A percentile compares a stretch with the other conserved stretches of the same genome.
Evolutionary conservation across 1,140 invertebrate species (phyloP).

Genomic region (Pseudomyrmex sp.): DNA sequence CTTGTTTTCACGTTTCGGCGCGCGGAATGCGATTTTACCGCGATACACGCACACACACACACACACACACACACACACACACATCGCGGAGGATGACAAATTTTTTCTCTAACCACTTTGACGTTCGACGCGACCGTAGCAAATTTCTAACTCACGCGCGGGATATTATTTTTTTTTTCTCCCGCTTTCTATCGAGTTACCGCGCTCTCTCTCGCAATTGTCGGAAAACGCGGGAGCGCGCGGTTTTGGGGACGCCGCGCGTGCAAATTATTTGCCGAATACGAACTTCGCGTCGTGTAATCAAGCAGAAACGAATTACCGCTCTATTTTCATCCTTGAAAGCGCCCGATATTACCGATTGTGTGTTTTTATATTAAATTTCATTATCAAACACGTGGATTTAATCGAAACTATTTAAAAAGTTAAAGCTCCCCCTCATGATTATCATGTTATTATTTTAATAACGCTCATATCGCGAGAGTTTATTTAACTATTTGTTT

Average conservation of each 20-base stretch:
- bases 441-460: constrained; percentile 12
- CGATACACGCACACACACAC: background rate
- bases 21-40: constrained; percentile 38
- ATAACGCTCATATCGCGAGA: constrained; percentile 2
- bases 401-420: background rate
- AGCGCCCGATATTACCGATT: constrained; percentile 43
- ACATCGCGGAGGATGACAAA: constrained; percentile 24
- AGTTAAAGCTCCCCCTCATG: background rate
- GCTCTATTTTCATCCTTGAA: constrained; percentile 19
- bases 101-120: constrained; percentile 57
- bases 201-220: constrained; percentile 31
- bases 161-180: constrained; percentile 41
- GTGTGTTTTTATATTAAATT: constrained; percentile 7
- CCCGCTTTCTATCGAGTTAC: constrained; percentile 35
- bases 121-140: constrained; percentile 26
- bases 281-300: constrained; percentile 46
- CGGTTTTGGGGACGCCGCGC: constrained; percentile 25
- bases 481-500: constrained; percentile 27
- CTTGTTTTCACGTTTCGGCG: constrained; percentile 47
- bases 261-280: constrained; percentile 46
- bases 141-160: constrained; percentile 51
- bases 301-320: constrained; percentile 47
- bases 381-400: background rate
- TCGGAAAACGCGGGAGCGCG: constrained; percentile 41
- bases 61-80: background rate